Percentiles rank a stretch among this genome's conserved stretches.
phyloP scores from a whole-genome alignment of 2,888 invertebrate species.

The Diadegma fenestrale region DNA sequence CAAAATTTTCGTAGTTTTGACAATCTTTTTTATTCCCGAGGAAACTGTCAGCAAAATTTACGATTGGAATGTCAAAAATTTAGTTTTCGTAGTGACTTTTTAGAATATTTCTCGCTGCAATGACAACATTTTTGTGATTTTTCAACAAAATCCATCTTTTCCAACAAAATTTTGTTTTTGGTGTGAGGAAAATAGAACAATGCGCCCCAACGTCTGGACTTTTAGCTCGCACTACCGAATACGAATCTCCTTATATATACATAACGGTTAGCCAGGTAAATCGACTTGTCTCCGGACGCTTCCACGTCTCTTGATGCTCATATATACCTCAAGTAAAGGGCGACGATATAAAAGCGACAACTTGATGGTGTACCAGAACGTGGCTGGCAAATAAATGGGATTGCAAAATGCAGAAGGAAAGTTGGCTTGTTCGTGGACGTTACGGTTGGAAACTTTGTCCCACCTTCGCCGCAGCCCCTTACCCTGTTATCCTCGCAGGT shows the following conservation, averaged over 20 bases:
- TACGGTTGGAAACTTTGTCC: constrained; percentile 44
- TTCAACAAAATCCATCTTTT: no score
- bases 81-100: no score
- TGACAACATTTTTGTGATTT: no score
- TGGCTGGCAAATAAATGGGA: constrained; percentile 63
- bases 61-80: no score
- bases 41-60: no score
- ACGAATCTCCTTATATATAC: constrained; percentile 6
- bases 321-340: constrained; percentile 32
- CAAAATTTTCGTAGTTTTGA: no score
- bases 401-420: constrained; percentile 62
- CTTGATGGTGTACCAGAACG: constrained; percentile 62
- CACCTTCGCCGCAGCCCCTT: constrained; percentile 6
- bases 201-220: not conserved
- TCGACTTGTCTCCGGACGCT: constrained; percentile 21
- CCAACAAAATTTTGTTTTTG: no score
- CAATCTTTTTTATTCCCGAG: no score
- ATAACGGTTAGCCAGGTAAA: constrained; percentile 24
- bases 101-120: no score
- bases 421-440: constrained; percentile 55
- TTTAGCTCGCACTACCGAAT: constrained; percentile 10
- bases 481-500: constrained; percentile 17
- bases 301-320: constrained; percentile 21
- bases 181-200: not conserved
- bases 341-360: constrained; percentile 61